A percentile compares a stretch with the other conserved stretches of the same genome.
phyloP scores from a whole-genome alignment of 2,888 invertebrate genomes.

The Stenichneumon culpator region DNA sequence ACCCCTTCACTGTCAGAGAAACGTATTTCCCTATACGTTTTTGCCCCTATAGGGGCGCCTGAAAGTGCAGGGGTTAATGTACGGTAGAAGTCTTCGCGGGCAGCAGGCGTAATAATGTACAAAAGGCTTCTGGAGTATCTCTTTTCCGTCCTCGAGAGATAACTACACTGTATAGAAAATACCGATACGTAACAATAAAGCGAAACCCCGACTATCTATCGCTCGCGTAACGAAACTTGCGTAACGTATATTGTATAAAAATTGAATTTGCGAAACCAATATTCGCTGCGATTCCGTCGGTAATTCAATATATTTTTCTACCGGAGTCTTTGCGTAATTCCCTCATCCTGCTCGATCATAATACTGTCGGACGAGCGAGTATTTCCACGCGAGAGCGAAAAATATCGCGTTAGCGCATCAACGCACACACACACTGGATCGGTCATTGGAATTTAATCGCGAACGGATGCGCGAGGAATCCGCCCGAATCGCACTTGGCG shows the following conservation, averaged over 20 bases:
- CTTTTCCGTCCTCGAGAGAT: not conserved
- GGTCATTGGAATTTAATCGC: conserved; percentile 6
- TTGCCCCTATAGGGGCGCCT: no score
- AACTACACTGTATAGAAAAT: not conserved
- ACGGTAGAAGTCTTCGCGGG: conserved; percentile 53
- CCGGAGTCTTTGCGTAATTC: not conserved
- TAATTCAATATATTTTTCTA: not conserved
- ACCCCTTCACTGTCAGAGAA: no score
- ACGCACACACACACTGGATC: not conserved
- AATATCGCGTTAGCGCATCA: not conserved
- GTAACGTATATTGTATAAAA: not conserved
- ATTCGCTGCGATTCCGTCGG: not conserved
- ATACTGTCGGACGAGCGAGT: no score
- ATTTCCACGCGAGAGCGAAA: not conserved
- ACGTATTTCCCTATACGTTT: no score
- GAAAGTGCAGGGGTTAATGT: conserved; percentile 40
- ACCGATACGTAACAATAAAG: not conserved
- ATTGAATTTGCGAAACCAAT: conserved; percentile 13
- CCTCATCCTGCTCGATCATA: not conserved
- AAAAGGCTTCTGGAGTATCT: conserved; percentile 54
- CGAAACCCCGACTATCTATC: not conserved
- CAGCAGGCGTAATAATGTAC: conserved; percentile 58
- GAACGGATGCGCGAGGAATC: conserved; percentile 18
- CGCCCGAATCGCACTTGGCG: not conserved
- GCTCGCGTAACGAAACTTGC: not conserved